Base-by-base conservation (phyloP, 2,797 vertebrate species). In the Coregonus ussuriensis region DNA sequence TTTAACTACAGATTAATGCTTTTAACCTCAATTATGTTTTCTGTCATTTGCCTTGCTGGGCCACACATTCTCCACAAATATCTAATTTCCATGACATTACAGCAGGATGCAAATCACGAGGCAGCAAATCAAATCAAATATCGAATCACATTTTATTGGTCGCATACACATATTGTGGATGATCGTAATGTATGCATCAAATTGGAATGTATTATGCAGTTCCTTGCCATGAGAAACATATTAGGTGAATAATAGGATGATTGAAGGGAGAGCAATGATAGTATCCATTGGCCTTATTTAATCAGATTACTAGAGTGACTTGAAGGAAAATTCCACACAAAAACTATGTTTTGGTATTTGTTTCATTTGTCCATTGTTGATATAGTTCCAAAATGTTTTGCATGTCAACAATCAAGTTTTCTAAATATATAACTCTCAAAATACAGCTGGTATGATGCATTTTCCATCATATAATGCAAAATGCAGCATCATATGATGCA, bases 401-500 rank as follows among this genome's bases (percentile, higher is more conserved):
- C 41, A 9, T 47, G 41, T 11, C 41, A 47, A 13, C 41, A 13
- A 47, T 47, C 11, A 47, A 47, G 41, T 47, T 47, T 9, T 47
- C 41, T 11, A 47, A 9, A 13, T 47, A 47, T 47, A 70, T 68
- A 68, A 29, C 13, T 31, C 31, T 67, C 77, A 52, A 31, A 79
- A 77, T 35, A 72, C 9, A 47, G 41, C 41, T 47, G 41, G 7
- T 47, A 9, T 47, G 41, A 47, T 25, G 25, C 25, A 25, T 25
- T 25, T 25, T 25, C 25, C 25, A 33, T 33, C 31, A 33, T 47
- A 11, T 47, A 9, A 47, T 72, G 6, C 41, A 47, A 13, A 18
- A 25, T 25, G 25, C 25, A 25, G 25, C 25, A 33, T 33, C 31
- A 33, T 47, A 11, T 47, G 41, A 47, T 72, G 6, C 41, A 47